A percentile compares a stretch with the other conserved stretches of the same genome.
Conservation (phyloP, 2,888 invertebrate species). For the Acanthosepion pharaonis region DNA sequence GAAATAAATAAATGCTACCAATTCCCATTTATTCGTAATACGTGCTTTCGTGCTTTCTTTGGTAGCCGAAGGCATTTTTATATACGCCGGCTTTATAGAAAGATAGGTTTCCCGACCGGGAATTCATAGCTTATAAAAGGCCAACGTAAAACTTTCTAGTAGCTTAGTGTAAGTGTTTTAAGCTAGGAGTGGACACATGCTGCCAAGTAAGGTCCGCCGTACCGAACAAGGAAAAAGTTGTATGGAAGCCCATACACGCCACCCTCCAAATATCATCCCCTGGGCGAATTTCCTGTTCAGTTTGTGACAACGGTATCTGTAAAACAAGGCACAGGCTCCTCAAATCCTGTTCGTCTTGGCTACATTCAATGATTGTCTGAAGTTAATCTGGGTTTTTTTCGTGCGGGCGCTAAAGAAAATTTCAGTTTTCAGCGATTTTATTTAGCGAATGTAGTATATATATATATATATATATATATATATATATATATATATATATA, state of each 20-base stretch:
- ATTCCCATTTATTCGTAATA: neutral
- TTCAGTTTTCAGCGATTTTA: neutral
- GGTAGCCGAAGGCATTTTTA: neutral
- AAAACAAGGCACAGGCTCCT: neutral
- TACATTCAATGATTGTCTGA: neutral
- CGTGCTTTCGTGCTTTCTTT: neutral
- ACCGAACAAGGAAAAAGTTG: neutral
- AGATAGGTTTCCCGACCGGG: neutral
- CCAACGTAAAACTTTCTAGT: neutral
- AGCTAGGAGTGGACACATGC: conserved; percentile 33
- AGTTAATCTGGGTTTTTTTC: neutral
- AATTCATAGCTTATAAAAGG: conserved; percentile 12
- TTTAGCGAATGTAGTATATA: neutral
- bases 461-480: neutral
- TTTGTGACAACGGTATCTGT: neutral
- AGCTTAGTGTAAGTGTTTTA: conserved; percentile 4
- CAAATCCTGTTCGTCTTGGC: neutral
- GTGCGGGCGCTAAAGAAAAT: neutral
- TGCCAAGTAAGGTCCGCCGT: neutral
- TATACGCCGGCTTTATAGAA: neutral
- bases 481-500: neutral
- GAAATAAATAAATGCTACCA: neutral
- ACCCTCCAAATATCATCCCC: neutral
- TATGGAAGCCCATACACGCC: conserved; percentile 4
- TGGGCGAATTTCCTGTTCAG: neutral